Percentiles rank a stretch among this genome's conserved stretches.
Evolutionary conservation across 2,888 invertebrate species (phyloP).

Genomic region (Ischnura elegans): DNA sequence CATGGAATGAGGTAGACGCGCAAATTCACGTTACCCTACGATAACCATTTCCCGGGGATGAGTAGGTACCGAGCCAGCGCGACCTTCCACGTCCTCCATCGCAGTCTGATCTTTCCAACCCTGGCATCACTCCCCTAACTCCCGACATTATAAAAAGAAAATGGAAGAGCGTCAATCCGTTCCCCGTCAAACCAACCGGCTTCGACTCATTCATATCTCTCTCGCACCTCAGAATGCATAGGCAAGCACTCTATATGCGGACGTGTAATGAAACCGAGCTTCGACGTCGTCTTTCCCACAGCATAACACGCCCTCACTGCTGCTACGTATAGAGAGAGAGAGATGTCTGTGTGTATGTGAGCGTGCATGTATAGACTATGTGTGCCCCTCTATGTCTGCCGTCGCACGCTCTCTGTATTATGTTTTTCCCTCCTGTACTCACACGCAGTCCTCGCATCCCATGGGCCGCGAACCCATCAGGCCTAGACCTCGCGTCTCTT

Average conservation of each 20-base stretch:
- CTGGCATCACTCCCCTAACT: not conserved
- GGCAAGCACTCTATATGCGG: constrained; percentile 27
- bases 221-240: not conserved
- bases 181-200: not conserved
- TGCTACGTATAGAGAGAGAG: not conserved
- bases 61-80: no score
- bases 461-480: not conserved
- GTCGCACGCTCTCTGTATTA: not conserved
- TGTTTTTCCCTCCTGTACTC: not conserved
- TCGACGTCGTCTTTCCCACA: not conserved
- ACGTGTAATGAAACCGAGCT: constrained; percentile 2
- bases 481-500: not conserved
- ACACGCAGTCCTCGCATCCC: constrained; percentile 14
- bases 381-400: not conserved
- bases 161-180: not conserved
- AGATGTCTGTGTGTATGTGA: not conserved
- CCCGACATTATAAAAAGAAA: not conserved
- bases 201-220: not conserved
- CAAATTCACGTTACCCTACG: not conserved
- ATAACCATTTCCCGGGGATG: not conserved
- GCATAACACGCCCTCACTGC: no score
- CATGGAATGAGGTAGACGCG: no score
- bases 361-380: no score
- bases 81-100: not conserved
- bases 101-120: not conserved